These are phyloP conservation scores for Planococcus citri DNA, from an alignment of 1,140 invertebrate genomes.

Conservation along the genomic window DNA sequence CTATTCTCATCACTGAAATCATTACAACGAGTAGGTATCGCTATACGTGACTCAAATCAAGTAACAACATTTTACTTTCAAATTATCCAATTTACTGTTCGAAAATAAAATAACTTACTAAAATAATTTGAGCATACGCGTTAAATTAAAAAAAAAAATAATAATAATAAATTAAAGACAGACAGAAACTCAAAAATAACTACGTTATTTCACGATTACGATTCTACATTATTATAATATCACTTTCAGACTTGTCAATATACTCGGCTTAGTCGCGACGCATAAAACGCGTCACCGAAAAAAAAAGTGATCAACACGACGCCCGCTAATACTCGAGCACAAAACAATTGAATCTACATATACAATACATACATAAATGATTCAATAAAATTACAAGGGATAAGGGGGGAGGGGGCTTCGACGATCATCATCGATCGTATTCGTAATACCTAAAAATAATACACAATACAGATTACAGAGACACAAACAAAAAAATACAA, in stretches of 20 bases:
- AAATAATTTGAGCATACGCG: conserved; percentile 3
- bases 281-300: neutral
- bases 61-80: neutral
- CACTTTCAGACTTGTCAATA: neutral
- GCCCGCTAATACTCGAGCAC: neutral
- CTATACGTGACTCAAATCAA: no score
- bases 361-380: no score
- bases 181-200: neutral
- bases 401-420: no score
- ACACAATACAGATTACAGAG: no score
- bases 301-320: neutral
- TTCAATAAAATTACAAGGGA: no score
- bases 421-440: no score
- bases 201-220: neutral
- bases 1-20: no score
- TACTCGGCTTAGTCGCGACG: neutral
- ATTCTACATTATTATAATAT: neutral
- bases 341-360: no score
- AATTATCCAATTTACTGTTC: neutral
- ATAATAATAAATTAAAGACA: no score
- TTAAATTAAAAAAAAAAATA: neutral
- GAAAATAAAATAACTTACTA: neutral
- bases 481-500: neutral
- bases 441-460: no score
- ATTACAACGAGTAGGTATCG: no score